Evolutionary conservation across 1,140 invertebrate species (phyloP).

Genomic region (Amphibalanus amphitrite): DNA sequence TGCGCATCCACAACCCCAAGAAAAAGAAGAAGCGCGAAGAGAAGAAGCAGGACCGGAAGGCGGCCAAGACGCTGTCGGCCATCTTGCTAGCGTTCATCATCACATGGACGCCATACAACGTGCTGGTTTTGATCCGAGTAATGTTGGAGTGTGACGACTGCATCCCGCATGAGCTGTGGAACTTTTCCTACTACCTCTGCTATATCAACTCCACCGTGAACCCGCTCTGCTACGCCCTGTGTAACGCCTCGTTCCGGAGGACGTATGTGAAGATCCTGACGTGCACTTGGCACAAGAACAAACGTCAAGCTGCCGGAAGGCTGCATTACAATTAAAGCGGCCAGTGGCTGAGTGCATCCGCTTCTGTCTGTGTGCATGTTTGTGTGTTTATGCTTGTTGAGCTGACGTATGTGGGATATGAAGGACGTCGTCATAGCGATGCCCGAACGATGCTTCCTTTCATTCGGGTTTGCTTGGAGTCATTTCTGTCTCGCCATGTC

Average conservation of each 20-base stretch:
- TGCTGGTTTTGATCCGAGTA: slow-evolving; percentile 73
- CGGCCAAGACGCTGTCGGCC: slow-evolving; percentile 92
- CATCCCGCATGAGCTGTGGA: slow-evolving; percentile 77
- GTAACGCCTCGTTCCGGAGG: slow-evolving; percentile 88
- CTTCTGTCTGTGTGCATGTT: too few relatives aligned
- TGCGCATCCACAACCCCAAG: slow-evolving; percentile 51
- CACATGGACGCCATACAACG: slow-evolving; percentile 98
- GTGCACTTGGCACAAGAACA: slow-evolving; percentile 64
- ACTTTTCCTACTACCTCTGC: slow-evolving; percentile 95
- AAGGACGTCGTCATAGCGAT: too few relatives aligned
- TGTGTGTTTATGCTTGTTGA: too few relatives aligned
- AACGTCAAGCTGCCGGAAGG: slow-evolving; percentile 10
- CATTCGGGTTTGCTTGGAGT: too few relatives aligned
- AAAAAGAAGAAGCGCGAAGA: slow-evolving; percentile 86
- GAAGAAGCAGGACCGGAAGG: slow-evolving; percentile 93
- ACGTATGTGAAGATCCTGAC: slow-evolving; percentile 92
- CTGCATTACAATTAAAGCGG: background rate
- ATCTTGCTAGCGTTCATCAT: slow-evolving; percentile 95
- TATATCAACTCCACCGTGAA: slow-evolving; percentile 96
- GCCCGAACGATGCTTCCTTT: too few relatives aligned
- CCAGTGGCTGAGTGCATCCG: too few relatives aligned
- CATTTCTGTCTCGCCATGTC: too few relatives aligned
- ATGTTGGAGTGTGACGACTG: slow-evolving; percentile 58
- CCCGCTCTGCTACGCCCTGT: slow-evolving; percentile 66
- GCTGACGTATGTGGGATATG: too few relatives aligned